Evolutionary conservation across 2,888 invertebrate species (phyloP), one percentile per base, ranked within the genome.

Genomic region (Pycnomerus fuliginosus): DNA sequence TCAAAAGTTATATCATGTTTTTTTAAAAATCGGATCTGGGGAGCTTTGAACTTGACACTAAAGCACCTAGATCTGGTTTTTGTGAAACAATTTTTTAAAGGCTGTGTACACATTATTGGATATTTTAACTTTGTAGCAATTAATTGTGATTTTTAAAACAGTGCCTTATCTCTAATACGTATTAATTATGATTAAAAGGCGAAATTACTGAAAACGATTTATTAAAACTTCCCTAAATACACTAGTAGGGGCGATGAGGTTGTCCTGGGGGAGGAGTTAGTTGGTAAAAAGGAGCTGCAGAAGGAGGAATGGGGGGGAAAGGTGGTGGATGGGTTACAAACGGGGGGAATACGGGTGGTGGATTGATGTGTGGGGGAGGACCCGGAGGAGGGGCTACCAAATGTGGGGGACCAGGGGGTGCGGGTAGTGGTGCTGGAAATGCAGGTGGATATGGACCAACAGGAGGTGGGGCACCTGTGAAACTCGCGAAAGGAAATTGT

Each of bases 301-400:
- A 76, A 43, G 76, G 56, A 49, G 76, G 76, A 41, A 75, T 70
- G 16, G 75, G 52, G 7, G 72, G 60, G 48, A 70, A 67, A 38
- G 67, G 67, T 4, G 70, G 70, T 1, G 69, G 68, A 45, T 68
- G 68, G 8, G 57, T 56, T 1, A 67, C 65, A 30, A 61, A 68
- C 3, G 60, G 53, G 3, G 69, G 62, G 55, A 64, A 70, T 4
- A 67, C 67, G 5, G 64, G 64, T 2, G 65, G 68, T 1, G 69
- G 65, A 17, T 59, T 32, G 16, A 68, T 58, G 40, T 71, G 71
- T 5, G 74, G 73, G 1, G 73, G 78, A 25, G 76, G 73, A 1
- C 75, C 71, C 1, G 74, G 58, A 49, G 75, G 78, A 37, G 73
- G 72, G 33, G 77, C 69, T 1, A 72, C 50, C 41, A 67, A 52